These are phyloP conservation scores for Catocala nupta DNA, from an alignment of 2,888 invertebrate genomes.

Conservation along the genomic window DNA sequence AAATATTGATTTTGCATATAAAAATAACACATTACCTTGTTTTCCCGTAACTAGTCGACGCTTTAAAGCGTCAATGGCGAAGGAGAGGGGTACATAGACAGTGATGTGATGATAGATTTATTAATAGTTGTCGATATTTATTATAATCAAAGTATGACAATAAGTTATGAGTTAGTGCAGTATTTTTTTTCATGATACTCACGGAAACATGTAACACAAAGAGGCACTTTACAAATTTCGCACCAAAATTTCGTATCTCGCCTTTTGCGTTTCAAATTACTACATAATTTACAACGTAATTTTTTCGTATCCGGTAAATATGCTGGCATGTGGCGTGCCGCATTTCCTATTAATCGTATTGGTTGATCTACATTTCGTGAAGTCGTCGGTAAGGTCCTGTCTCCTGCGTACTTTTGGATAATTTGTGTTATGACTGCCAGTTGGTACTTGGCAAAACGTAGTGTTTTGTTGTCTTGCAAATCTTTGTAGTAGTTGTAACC, in stretches of 20 bases:
- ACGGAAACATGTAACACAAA: slow-evolving; percentile 12
- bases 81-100: slow-evolving; percentile 14
- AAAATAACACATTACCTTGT: slow-evolving; percentile 9
- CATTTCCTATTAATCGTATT: slow-evolving; percentile 11
- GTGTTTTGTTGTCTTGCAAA: slow-evolving; percentile 9
- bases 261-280: slow-evolving; percentile 12
- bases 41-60: slow-evolving; percentile 16
- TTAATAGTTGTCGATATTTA: slow-evolving; percentile 15
- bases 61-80: slow-evolving; percentile 15
- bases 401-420: slow-evolving; percentile 14
- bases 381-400: slow-evolving; percentile 11
- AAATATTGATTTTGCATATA: slow-evolving; percentile 10
- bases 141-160: slow-evolving; percentile 2
- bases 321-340: slow-evolving; percentile 13
- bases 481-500: slow-evolving; percentile 5
- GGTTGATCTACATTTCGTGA: slow-evolving; percentile 14
- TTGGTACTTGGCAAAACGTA: slow-evolving; percentile 16
- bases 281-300: slow-evolving; percentile 12
- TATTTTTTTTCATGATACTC: slow-evolving; percentile 12
- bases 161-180: slow-evolving; percentile 6
- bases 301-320: slow-evolving; percentile 12
- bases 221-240: slow-evolving; percentile 13
- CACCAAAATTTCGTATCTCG: slow-evolving; percentile 11
- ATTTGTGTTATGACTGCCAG: slow-evolving; percentile 14
- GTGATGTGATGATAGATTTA: slow-evolving; percentile 10